Percentiles rank a stretch among this genome's conserved stretches.
Conservation (phyloP, 2,113 vertebrate species). For the Romanogobio albipinnatus region DNA sequence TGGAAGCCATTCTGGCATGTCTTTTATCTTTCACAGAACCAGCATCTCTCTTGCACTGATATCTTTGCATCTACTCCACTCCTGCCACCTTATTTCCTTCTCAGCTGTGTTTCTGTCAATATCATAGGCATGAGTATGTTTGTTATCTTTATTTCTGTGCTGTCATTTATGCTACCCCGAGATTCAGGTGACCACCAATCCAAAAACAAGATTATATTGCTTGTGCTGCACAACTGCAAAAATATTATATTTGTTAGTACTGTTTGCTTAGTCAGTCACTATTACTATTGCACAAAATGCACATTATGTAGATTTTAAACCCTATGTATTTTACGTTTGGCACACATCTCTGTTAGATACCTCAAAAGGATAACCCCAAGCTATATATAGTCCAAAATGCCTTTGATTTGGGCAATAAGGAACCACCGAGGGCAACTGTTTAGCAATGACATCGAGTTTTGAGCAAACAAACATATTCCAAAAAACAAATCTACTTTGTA, state of each 20-base stretch:
- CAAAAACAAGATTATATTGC: background rate
- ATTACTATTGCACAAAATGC: no score
- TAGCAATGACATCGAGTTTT: no score
- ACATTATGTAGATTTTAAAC: no score
- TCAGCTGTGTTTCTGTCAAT: background rate
- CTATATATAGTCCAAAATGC: background rate
- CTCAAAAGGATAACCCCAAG: background rate
- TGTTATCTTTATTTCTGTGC: background rate
- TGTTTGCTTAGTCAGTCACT: no score
- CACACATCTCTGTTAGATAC: background rate
- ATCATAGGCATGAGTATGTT: background rate
- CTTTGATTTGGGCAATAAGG: background rate
- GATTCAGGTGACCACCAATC: background rate
- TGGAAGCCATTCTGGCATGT: conserved; percentile 24
- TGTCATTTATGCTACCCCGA: background rate
- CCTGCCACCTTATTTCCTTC: background rate
- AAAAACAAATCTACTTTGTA: no score
- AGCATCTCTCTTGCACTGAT: background rate
- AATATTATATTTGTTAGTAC: no score
- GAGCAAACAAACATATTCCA: no score
- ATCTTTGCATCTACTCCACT: background rate
- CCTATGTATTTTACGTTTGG: no score
- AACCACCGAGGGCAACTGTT: background rate
- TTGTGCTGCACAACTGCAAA: background rate
- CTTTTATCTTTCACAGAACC: conserved; percentile 28